Percentiles rank a stretch among this genome's conserved stretches.
phyloP scores from a whole-genome alignment of 2,113 vertebrate species.

The Daubentonia madagascariensis region DNA sequence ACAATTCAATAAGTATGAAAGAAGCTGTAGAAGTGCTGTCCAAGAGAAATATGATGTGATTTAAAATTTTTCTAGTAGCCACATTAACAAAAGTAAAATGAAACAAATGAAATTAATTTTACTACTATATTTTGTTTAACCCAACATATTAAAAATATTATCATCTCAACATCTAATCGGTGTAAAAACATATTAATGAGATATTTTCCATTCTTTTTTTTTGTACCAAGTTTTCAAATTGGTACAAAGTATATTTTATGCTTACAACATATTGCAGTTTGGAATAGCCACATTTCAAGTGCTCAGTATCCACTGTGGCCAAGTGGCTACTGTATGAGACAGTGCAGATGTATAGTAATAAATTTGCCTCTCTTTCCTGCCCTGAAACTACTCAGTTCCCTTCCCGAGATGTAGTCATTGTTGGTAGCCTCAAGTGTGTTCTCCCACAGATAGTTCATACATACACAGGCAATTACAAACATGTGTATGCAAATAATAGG shows the following conservation, averaged over 20 bases:
- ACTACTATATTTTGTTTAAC: conserved; percentile 1
- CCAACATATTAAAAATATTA: neutral
- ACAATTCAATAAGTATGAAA: neutral
- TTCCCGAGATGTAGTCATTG: neutral
- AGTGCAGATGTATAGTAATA: neutral
- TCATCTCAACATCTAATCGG: neutral
- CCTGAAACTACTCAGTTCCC: neutral
- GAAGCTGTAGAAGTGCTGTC: neutral
- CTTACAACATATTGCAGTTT: neutral
- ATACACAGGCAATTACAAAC: neutral
- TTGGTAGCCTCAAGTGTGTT: neutral
- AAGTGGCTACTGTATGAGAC: neutral
- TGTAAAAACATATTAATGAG: neutral
- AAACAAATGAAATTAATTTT: conserved; percentile 4
- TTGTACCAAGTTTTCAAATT: neutral
- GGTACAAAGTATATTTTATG: neutral
- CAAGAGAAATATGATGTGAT: neutral
- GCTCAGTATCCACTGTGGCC: neutral
- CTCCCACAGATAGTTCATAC: neutral
- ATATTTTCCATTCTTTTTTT: neutral
- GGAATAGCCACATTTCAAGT: neutral
- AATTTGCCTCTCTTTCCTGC: neutral
- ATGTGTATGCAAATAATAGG: neutral
- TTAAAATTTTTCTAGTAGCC: neutral
- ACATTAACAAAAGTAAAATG: neutral